phyloP scores from a whole-genome alignment of 2,797 vertebrate species.

The Allobates femoralis region DNA sequence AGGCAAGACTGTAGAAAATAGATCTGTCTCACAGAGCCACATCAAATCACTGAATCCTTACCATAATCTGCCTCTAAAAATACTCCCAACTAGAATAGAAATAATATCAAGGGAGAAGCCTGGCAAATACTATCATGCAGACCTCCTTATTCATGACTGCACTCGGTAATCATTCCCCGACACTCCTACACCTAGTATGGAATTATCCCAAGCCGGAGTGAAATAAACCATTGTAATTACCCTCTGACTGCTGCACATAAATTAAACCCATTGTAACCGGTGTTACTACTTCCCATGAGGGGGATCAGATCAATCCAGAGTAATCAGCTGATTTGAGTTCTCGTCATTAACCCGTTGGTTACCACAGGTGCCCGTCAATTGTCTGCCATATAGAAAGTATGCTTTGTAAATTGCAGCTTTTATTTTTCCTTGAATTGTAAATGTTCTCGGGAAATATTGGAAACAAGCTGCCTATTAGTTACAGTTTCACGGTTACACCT shows the following conservation, averaged over 20 bases:
- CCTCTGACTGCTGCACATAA: slow-evolving; percentile 51
- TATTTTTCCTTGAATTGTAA: background rate
- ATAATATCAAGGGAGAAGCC: slow-evolving; percentile 57
- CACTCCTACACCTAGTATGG: slow-evolving; percentile 56
- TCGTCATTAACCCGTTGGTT: slow-evolving; percentile 48
- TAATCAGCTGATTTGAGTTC: slow-evolving; percentile 48
- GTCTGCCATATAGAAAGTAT: background rate
- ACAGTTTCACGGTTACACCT: background rate
- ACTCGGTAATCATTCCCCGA: slow-evolving; percentile 50
- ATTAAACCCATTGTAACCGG: slow-evolving; percentile 55
- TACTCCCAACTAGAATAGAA: slow-evolving; percentile 57
- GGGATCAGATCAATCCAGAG: slow-evolving; percentile 22
- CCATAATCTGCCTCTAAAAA: slow-evolving; percentile 59
- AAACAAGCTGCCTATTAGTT: background rate
- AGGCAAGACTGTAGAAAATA: slow-evolving; percentile 40
- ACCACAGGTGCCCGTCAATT: slow-evolving; percentile 48
- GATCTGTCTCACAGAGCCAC: slow-evolving; percentile 41
- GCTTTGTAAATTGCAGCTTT: slow-evolving; percentile 3
- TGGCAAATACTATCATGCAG: slow-evolving; percentile 45
- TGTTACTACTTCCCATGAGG: slow-evolving; percentile 46
- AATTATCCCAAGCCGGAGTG: slow-evolving; percentile 40
- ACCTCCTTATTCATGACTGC: slow-evolving; percentile 53
- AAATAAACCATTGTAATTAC: slow-evolving; percentile 60
- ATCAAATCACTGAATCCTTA: slow-evolving; percentile 47
- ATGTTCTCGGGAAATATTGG: background rate